Percentiles rank a stretch among this genome's conserved stretches.
phyloP scores from a whole-genome alignment of 2,888 invertebrate genomes.

The Plebejus argus region DNA sequence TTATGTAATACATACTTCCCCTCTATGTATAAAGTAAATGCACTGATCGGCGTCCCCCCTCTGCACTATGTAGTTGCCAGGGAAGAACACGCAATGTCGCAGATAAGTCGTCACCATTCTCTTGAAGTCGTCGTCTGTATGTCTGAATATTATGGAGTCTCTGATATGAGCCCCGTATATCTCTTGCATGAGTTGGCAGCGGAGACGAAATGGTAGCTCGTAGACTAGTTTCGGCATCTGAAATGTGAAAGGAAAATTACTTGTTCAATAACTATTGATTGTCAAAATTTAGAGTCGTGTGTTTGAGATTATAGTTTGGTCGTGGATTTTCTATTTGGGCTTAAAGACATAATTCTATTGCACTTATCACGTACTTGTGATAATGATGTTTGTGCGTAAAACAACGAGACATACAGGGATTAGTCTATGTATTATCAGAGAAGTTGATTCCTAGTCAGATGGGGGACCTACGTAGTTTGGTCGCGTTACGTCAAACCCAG shows the following conservation, averaged over 20 bases:
- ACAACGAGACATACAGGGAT: too few species aligned
- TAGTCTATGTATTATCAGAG: too few species aligned
- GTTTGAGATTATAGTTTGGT: too few species aligned
- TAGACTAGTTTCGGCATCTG: constrained; percentile 68
- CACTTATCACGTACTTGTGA: too few species aligned
- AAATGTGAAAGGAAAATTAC: not conserved
- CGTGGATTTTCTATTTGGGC: too few species aligned
- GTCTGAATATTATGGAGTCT: constrained; percentile 75
- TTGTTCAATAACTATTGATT: too few species aligned
- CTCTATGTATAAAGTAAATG: constrained; percentile 80
- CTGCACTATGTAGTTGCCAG: constrained; percentile 79
- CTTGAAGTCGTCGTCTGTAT: constrained; percentile 71
- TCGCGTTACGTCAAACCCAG: too few species aligned
- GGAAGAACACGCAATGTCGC: constrained; percentile 76
- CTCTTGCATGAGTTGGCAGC: constrained; percentile 73
- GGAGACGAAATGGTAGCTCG: constrained; percentile 67
- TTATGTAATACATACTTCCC: constrained; percentile 62
- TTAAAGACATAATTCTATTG: too few species aligned
- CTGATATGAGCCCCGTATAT: constrained; percentile 74
- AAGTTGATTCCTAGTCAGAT: too few species aligned
- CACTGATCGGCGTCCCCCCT: constrained; percentile 78
- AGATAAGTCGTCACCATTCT: constrained; percentile 75
- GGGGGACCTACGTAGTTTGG: too few species aligned
- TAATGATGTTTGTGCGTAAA: too few species aligned
- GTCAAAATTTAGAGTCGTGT: too few species aligned